phyloP scores from a whole-genome alignment of 2,888 invertebrate species.

The Folsomia candida region DNA sequence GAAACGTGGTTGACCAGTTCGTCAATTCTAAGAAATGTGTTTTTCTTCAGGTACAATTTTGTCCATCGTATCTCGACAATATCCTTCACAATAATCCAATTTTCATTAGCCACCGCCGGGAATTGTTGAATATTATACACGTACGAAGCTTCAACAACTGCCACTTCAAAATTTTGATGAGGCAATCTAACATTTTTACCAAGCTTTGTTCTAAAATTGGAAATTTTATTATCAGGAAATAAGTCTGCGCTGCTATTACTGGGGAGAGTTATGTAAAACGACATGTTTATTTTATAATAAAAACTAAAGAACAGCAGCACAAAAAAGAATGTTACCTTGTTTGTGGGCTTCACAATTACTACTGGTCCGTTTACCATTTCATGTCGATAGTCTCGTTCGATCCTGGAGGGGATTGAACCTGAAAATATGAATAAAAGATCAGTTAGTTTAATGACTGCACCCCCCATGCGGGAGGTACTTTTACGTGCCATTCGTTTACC shows the following conservation, averaged over 20 bases:
- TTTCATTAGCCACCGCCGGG: not conserved
- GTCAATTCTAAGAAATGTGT: not conserved
- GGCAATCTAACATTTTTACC: not conserved
- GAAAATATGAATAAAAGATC: too few relatives aligned
- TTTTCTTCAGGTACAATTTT: not conserved
- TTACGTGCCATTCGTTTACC: too few relatives aligned
- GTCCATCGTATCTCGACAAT: not conserved
- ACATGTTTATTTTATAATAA: not conserved
- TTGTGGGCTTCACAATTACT: too few relatives aligned
- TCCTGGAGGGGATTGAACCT: too few relatives aligned
- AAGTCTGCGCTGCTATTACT: not conserved
- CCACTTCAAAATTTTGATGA: not conserved
- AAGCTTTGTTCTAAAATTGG: not conserved
- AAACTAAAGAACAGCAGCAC: too few relatives aligned
- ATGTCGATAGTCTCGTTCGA: too few relatives aligned
- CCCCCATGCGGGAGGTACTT: too few relatives aligned
- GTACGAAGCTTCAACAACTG: not conserved
- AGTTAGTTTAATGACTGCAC: too few relatives aligned
- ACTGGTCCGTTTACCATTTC: too few relatives aligned
- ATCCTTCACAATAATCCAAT: not conserved
- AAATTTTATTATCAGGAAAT: not conserved
- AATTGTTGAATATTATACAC: not conserved
- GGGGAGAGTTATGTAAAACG: not conserved
- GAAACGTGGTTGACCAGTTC: not conserved
- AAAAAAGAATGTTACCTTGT: too few relatives aligned